Conservation (phyloP, 2,888 invertebrate genomes). For the Dolichopus griseipennis region DNA sequence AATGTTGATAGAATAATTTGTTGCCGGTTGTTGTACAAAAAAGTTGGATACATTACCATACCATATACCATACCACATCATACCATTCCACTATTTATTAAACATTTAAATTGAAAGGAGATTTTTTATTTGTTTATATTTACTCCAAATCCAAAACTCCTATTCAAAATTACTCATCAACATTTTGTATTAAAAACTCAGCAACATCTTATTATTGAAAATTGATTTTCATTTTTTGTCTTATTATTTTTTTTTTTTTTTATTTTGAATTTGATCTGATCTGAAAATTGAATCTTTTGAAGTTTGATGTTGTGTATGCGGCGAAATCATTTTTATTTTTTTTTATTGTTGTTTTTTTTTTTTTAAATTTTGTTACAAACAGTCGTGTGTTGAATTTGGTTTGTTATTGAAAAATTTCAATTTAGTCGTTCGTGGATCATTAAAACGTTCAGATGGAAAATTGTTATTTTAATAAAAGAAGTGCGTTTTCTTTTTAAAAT, state of each 20-base stretch:
- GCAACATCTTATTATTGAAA: too few relatives aligned
- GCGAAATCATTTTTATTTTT: neutral
- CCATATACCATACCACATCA: too few relatives aligned
- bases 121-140: too few relatives aligned
- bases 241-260: neutral
- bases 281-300: too few relatives aligned
- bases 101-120: neutral
- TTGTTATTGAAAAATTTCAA: too few relatives aligned
- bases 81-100: neutral
- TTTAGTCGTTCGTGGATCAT: slow-evolving; percentile 29
- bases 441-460: slow-evolving; percentile 27
- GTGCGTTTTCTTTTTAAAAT: too few relatives aligned
- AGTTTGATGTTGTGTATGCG: neutral
- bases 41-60: neutral
- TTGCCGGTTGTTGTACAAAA: neutral
- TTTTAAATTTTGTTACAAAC: too few relatives aligned
- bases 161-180: too few relatives aligned
- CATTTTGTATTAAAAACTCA: too few relatives aligned
- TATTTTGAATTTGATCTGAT: neutral
- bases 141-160: too few relatives aligned
- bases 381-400: slow-evolving; percentile 16
- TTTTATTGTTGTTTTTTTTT: too few relatives aligned
- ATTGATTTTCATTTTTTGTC: neutral
- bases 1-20: too few relatives aligned
- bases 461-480: neutral